Evolutionary conservation across 2,888 invertebrate genomes (phyloP), one percentile per base, ranked within the genome.

Genomic region (Phasia obesa): DNA sequence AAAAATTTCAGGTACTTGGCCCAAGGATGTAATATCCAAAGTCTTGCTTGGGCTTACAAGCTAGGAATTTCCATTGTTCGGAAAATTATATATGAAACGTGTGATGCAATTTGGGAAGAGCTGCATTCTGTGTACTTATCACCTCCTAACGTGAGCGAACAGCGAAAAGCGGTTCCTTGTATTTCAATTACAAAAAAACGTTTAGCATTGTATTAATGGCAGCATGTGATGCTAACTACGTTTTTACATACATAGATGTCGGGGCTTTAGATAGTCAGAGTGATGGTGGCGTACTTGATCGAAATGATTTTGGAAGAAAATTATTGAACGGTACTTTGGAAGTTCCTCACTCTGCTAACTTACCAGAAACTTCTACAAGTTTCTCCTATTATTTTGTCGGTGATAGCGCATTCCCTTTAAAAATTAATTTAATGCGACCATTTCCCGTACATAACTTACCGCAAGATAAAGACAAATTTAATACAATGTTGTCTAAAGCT

Each of bases 21-120:
- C n/a, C 31, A 53, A 35, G 67, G 35, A 35, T 67, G 53, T 38
- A 67, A 35, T 31, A 51, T 67, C 25, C 55, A 70, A 70, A 25
- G 23, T 9, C 57, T 70, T 42, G 70, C 70, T 49, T 49, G 47
- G 47, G 19, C 47, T 11, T 21, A 49, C 47, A 21, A 35, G 35
- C 35, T 35, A 7, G 35, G 35, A 35, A 35, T 35, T 35, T 35
- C 19, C 17, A 49, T 19, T 19, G 47, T 49, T 49, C 19, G 47
- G 7, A 44, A 17, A 44, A 44, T 44, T 44, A 17, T 44, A n/a
- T 44, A 44, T 44, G 44, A 44, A 44, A 44, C 19, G 19, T 47
- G 47, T 47, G 47, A 47, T 47, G 47, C 47, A 47, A 47, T 47
- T 47, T 47, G 19, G 47, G 21, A 49, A 19, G 21, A 49, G 47